Conservation (phyloP, 2,113 vertebrate species). For the Halichoeres trimaculatus region DNA sequence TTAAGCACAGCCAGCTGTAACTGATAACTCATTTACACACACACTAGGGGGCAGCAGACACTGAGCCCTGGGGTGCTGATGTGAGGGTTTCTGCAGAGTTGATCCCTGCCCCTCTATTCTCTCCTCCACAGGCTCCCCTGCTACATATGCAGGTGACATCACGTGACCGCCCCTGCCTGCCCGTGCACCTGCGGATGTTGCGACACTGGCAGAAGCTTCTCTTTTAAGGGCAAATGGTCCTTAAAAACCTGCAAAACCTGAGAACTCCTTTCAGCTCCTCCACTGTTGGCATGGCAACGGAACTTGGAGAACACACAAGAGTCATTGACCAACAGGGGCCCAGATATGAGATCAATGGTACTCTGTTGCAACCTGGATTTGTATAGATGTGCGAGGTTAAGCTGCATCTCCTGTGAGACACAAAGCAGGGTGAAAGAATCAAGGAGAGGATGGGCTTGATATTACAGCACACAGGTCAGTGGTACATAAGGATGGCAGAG, state of each 20-base stretch:
- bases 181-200: slow-evolving; percentile 60
- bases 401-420: slow-evolving; percentile 20
- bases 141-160: slow-evolving; percentile 39
- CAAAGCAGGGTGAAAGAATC: slow-evolving; percentile 21
- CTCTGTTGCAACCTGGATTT: slow-evolving; percentile 51
- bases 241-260: slow-evolving; percentile 50
- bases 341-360: slow-evolving; percentile 64
- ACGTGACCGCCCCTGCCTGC: slow-evolving; percentile 47
- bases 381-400: slow-evolving; percentile 45
- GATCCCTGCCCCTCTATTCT: neutral
- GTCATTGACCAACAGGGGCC: slow-evolving; percentile 67
- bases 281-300: slow-evolving; percentile 73
- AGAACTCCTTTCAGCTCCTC: slow-evolving; percentile 42
- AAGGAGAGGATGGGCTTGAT: slow-evolving; percentile 38
- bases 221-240: slow-evolving; percentile 31
- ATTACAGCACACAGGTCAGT: slow-evolving; percentile 48
- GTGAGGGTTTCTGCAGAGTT: slow-evolving; percentile 34
- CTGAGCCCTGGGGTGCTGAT: slow-evolving; percentile 59
- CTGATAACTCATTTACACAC: slow-evolving; percentile 11
- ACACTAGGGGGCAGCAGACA: slow-evolving; percentile 80
- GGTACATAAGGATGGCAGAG: slow-evolving; percentile 31
- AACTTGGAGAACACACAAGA: slow-evolving; percentile 65
- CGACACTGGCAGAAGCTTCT: slow-evolving; percentile 63
- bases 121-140: slow-evolving; percentile 1
- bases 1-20: slow-evolving; percentile 3